Evolutionary conservation across 2,113 vertebrate genomes (phyloP).

Genomic region (Nannobrachium achirus): DNA sequence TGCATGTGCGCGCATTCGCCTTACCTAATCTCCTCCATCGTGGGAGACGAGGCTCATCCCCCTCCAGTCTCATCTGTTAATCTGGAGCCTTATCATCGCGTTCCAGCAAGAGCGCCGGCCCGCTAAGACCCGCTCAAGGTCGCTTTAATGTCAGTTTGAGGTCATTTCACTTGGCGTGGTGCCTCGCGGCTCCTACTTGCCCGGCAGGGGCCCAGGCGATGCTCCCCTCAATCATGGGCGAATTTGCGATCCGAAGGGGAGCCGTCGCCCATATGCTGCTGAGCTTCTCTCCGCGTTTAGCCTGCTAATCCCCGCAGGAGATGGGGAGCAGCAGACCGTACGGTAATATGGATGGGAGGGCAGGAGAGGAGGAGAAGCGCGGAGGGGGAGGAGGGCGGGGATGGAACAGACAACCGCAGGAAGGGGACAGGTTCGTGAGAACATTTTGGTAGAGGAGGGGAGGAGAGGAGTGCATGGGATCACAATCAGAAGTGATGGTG

Average conservation of each 20-base stretch:
- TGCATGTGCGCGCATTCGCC: constrained; percentile 26
- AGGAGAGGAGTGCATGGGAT: constrained; percentile 79
- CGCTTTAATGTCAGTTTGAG: constrained; percentile 83
- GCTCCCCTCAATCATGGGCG: constrained; percentile 81
- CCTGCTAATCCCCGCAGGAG: constrained; percentile 76
- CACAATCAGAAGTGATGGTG: constrained; percentile 67
- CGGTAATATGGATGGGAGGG: constrained; percentile 66
- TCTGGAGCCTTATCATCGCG: constrained; percentile 75
- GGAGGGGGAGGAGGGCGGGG: neutral
- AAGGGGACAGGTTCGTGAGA: neutral
- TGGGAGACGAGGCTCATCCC: constrained; percentile 51
- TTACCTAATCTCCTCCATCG: constrained; percentile 61
- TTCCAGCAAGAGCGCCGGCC: constrained; percentile 70
- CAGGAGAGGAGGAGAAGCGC: constrained; percentile 30
- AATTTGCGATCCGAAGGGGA: constrained; percentile 67
- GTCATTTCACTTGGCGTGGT: constrained; percentile 77
- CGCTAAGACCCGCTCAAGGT: constrained; percentile 81
- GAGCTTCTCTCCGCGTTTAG: constrained; percentile 74
- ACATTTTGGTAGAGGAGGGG: constrained; percentile 22
- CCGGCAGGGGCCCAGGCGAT: constrained; percentile 67
- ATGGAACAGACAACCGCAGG: neutral
- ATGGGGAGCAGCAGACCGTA: constrained; percentile 76
- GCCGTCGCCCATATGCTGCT: constrained; percentile 66
- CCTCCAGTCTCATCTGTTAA: constrained; percentile 70
- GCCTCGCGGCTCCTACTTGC: constrained; percentile 75